phyloP scores from a whole-genome alignment of 1,140 invertebrate species.

The Brachionus rubens region DNA sequence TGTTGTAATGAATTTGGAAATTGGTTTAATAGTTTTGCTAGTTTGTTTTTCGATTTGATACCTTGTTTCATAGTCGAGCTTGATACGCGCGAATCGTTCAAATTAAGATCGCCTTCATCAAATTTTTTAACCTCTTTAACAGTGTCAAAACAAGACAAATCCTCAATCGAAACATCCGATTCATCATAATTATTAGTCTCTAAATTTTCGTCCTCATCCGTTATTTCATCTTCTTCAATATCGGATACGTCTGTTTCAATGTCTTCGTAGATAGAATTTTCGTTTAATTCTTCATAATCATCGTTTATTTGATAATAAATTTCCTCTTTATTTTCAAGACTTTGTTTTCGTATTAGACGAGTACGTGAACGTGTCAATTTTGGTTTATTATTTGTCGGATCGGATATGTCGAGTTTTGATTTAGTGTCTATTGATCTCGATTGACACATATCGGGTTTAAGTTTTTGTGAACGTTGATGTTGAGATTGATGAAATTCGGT shows the following conservation, averaged over 20 bases:
- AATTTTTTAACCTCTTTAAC: slow-evolving; percentile 14
- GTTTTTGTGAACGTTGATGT: neutral
- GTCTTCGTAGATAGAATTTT: slow-evolving; percentile 27
- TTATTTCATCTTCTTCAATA: neutral
- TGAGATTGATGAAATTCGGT: no score
- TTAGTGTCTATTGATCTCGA: neutral
- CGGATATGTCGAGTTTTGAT: neutral
- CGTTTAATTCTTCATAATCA: neutral
- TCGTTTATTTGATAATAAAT: slow-evolving; percentile 38
- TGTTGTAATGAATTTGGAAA: slow-evolving; percentile 6
- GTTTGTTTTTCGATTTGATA: neutral
- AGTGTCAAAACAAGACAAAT: slow-evolving; percentile 25
- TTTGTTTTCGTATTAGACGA: neutral
- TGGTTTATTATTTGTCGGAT: slow-evolving; percentile 12
- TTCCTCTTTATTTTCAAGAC: slow-evolving; percentile 15
- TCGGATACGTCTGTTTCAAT: neutral
- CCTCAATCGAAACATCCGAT: slow-evolving; percentile 6
- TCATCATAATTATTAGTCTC: neutral
- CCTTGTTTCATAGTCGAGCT: neutral
- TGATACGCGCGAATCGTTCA: neutral
- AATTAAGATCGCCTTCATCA: neutral
- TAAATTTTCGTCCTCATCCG: slow-evolving; percentile 10
- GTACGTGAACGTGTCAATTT: neutral
- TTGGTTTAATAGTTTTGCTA: slow-evolving; percentile 6
- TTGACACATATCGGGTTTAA: neutral